phyloP scores from a whole-genome alignment of 2,113 vertebrate genomes.

The Salminus brasiliensis region DNA sequence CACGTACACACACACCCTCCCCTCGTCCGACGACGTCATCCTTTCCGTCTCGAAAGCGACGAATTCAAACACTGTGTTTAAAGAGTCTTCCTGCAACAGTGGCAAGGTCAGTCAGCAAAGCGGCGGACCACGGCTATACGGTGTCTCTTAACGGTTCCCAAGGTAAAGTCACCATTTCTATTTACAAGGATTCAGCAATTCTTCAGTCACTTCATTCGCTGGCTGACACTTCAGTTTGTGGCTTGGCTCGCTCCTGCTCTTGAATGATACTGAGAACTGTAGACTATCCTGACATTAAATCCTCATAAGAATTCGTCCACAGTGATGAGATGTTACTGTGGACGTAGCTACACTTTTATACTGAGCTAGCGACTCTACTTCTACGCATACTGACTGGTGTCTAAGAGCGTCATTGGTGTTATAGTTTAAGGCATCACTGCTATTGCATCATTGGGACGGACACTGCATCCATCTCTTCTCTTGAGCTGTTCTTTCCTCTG shows the following conservation, averaged over 20 bases:
- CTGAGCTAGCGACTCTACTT: neutral
- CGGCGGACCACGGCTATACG: neutral
- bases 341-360: neutral
- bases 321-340: neutral
- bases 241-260: neutral
- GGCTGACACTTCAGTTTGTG: neutral
- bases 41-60: slow-evolving; percentile 48
- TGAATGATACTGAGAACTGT: neutral
- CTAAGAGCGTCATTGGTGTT: neutral
- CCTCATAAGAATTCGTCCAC: neutral
- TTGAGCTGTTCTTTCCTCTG: neutral
- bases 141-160: slow-evolving; percentile 1
- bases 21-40: slow-evolving; percentile 52
- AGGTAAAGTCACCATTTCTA: slow-evolving; percentile 65
- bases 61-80: slow-evolving; percentile 60
- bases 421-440: slow-evolving; percentile 20
- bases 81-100: slow-evolving; percentile 58
- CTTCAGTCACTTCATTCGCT: neutral
- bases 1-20: slow-evolving; percentile 53
- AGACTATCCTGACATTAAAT: neutral
- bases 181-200: neutral
- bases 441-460: slow-evolving; percentile 35
- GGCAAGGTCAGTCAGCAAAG: slow-evolving; percentile 66
- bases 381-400: slow-evolving; percentile 51
- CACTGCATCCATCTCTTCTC: neutral